Evolutionary conservation across 2,888 invertebrate species (phyloP).

Genomic region (Tetheella fluctuosa): DNA sequence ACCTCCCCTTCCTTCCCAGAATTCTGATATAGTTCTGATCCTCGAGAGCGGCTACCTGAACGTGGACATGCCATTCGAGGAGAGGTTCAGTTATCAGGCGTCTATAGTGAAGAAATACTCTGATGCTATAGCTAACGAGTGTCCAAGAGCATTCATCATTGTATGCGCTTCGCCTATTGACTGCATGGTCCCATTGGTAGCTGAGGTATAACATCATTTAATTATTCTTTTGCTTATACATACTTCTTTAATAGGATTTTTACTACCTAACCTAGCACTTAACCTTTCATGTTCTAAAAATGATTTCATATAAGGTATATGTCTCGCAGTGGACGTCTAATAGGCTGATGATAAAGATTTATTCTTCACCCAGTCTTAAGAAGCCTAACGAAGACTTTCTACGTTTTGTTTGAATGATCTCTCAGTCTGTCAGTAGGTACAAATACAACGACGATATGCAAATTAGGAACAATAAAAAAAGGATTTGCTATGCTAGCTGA

Average conservation of each 20-base stretch:
- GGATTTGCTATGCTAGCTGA: not conserved
- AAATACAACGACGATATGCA: not conserved
- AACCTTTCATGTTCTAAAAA: too few species aligned
- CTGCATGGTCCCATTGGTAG: conserved; percentile 80
- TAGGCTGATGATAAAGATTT: too few species aligned
- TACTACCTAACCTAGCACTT: too few species aligned
- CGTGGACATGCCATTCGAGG: conserved; percentile 59
- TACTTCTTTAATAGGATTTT: too few species aligned
- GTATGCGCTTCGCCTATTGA: conserved; percentile 82
- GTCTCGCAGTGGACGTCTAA: too few species aligned
- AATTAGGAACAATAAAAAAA: not conserved
- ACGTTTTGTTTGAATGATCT: too few species aligned
- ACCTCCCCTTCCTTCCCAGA: conserved; percentile 45
- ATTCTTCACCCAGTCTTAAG: too few species aligned
- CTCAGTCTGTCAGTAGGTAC: not conserved
- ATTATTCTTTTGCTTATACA: not conserved
- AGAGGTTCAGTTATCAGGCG: conserved; percentile 67
- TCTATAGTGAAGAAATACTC: conserved; percentile 73
- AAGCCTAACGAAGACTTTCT: too few species aligned
- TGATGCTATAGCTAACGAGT: conserved; percentile 76
- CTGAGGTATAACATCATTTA: conserved; percentile 60
- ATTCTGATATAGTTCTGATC: conserved; percentile 73
- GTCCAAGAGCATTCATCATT: conserved; percentile 81
- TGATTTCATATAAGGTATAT: too few species aligned
- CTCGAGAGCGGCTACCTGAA: conserved; percentile 62